Conservation (phyloP, 2,888 invertebrate genomes). For the Chromoteleia sp. region DNA sequence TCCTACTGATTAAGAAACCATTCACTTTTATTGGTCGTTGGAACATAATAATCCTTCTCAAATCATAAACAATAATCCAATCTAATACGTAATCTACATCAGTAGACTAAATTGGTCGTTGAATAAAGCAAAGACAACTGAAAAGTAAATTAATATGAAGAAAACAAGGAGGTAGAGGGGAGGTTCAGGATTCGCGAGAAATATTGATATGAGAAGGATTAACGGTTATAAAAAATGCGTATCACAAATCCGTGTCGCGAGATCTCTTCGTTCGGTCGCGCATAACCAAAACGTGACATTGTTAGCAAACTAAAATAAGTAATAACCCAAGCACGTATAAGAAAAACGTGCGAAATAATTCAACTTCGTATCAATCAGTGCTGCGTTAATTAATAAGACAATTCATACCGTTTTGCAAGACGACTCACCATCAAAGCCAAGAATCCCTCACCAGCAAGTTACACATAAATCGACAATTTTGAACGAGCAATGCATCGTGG, state of each 20-base stretch:
- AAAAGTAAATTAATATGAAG: not conserved
- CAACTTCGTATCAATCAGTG: conserved; percentile 45
- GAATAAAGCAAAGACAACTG: not conserved
- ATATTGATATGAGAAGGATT: conserved; percentile 32
- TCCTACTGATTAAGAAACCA: conserved; percentile 53
- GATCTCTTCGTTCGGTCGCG: not conserved
- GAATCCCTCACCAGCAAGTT: conserved; percentile 70
- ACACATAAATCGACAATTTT: conserved; percentile 70
- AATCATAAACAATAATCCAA: conserved; percentile 38
- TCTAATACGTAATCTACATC: too few relatives aligned
- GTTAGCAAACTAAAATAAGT: conserved; percentile 37
- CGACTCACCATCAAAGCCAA: conserved; percentile 72
- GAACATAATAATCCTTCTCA: conserved; percentile 59
- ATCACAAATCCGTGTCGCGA: not conserved
- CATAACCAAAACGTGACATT: conserved; percentile 17
- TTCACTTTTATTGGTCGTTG: conserved; percentile 55
- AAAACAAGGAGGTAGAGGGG: conserved; percentile 5
- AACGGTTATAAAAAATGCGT: not conserved
- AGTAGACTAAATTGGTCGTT: not conserved
- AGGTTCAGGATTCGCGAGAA: not conserved
- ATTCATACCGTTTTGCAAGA: conserved; percentile 68
- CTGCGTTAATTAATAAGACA: conserved; percentile 65
- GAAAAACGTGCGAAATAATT: conserved; percentile 41
- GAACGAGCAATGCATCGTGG: conserved; percentile 70
- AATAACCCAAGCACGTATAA: conserved; percentile 52